Base-by-base conservation (phyloP, 2,797 vertebrate species). In the Hozukius guyotensis region DNA sequence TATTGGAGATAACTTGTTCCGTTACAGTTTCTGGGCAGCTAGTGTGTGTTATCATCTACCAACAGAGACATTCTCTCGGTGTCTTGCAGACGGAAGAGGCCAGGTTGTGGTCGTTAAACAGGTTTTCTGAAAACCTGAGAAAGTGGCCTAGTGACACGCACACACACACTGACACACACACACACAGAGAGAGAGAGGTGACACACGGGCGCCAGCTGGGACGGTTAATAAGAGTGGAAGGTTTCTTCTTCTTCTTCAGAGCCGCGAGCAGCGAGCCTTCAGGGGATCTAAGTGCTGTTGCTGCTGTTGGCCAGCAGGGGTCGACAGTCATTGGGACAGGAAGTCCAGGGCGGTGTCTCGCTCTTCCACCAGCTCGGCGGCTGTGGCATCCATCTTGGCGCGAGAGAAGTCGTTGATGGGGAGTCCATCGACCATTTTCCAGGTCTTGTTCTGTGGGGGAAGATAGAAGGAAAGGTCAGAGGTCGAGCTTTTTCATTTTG, bases 361-460 rank as follows among this genome's bases (percentile, higher is more conserved):
- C 95, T 99, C 98, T 61, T 99, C 98, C 79, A 96, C 78, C 85
- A 99, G 94, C 93, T 99, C 98, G 6, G 97, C 96, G 0, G 98
- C 96, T 2, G 98, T 99, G 89, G 96, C 89, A 52, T 98, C 97
- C 97, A 99, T 99, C 95, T 99, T 99, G 86, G 95, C 96, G 49
- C 97, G 96, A 65, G 98, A 99, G 90, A 99, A 99, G 82, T 97
- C 97, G 62, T 98, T 97, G 88, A 99, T 95, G 42, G 96, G 14
- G 68, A 99, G 97, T 52, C 97, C 97, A 31, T 97, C 96, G 9
- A 98, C 96, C 83, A 99, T 92, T 73, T 97, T 98, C 99, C 98
- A 99, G 91, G 92, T 93, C 93, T 99, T 98, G 92, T 97, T 95
- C 98, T 99, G 94, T 14, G 11, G 6, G 22, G 2, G 22, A 46